A percentile compares a stretch with the other conserved stretches of the same genome.
These are phyloP conservation scores for Allygus modestus DNA, from an alignment of 2,888 invertebrate species.

Conservation along the genomic window DNA sequence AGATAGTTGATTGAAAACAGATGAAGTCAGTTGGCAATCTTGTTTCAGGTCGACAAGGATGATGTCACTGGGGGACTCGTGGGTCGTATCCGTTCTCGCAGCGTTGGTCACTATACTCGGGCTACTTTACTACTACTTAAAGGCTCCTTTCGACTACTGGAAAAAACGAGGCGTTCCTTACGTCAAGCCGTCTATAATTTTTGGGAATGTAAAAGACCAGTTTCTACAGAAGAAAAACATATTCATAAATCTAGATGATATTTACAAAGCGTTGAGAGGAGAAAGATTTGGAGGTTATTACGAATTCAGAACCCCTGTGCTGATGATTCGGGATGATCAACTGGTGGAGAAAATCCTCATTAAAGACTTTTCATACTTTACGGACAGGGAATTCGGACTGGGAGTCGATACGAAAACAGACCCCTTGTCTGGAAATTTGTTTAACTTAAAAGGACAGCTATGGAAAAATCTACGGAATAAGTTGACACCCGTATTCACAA, in stretches of 20 bases:
- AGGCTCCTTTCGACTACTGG: slow-evolving; percentile 33
- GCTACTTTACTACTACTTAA: slow-evolving; percentile 30
- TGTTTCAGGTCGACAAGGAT: neutral
- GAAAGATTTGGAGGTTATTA: slow-evolving; percentile 50
- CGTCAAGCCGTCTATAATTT: slow-evolving; percentile 75
- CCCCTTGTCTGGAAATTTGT: slow-evolving; percentile 55
- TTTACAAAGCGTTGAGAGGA: slow-evolving; percentile 38
- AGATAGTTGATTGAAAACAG: no score
- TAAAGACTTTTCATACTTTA: slow-evolving; percentile 57
- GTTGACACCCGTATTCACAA: slow-evolving; percentile 76
- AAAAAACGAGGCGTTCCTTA: slow-evolving; percentile 29
- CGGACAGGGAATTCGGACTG: slow-evolving; percentile 48
- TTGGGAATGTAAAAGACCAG: slow-evolving; percentile 76
- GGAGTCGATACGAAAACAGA: slow-evolving; percentile 43
- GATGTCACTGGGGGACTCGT: neutral
- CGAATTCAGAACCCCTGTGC: slow-evolving; percentile 21
- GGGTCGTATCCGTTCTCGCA: neutral
- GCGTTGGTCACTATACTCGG: neutral
- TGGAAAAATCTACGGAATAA: slow-evolving; percentile 76
- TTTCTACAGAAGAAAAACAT: slow-evolving; percentile 5
- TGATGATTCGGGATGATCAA: slow-evolving; percentile 49
- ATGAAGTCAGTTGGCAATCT: no score
- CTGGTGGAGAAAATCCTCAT: slow-evolving; percentile 51
- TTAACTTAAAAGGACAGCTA: slow-evolving; percentile 73
- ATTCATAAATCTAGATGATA: slow-evolving; percentile 22